phyloP scores from a whole-genome alignment of 2,113 vertebrate species.

The Chrysemys picta region DNA sequence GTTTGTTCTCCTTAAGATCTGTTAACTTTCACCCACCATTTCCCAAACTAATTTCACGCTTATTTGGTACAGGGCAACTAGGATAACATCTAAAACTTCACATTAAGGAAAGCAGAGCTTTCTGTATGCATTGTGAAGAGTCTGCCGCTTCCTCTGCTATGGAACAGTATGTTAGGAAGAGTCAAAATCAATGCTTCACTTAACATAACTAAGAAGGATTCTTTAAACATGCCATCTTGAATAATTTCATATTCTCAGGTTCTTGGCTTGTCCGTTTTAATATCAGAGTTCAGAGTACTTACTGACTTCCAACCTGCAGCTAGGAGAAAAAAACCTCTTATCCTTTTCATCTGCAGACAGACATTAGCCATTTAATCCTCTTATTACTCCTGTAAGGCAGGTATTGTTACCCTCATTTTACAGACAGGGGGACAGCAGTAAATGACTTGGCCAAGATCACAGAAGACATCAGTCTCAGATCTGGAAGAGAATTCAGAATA shows the following conservation, averaged over 20 bases:
- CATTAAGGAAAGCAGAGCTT: background rate
- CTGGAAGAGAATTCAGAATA: background rate
- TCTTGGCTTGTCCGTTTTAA: background rate
- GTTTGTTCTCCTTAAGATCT: background rate
- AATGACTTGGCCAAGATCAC: background rate
- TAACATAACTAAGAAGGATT: background rate
- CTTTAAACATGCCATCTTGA: slow-evolving; percentile 1
- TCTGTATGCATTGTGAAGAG: background rate
- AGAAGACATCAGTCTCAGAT: fast-evolving
- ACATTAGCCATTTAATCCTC: slow-evolving; percentile 15
- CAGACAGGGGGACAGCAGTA: background rate
- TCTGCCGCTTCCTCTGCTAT: background rate
- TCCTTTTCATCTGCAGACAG: slow-evolving; percentile 28
- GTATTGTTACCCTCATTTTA: background rate
- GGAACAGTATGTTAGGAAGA: background rate
- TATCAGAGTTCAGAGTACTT: background rate
- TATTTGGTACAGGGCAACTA: background rate
- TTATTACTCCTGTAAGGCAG: background rate
- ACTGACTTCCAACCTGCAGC: slow-evolving; percentile 20
- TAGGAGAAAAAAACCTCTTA: background rate
- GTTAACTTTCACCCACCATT: background rate
- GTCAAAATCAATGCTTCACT: background rate
- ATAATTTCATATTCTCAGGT: background rate
- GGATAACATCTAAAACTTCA: background rate
- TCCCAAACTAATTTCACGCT: background rate